Evolutionary conservation across 2,888 invertebrate species (phyloP).

Genomic region (Diadromus collaris): DNA sequence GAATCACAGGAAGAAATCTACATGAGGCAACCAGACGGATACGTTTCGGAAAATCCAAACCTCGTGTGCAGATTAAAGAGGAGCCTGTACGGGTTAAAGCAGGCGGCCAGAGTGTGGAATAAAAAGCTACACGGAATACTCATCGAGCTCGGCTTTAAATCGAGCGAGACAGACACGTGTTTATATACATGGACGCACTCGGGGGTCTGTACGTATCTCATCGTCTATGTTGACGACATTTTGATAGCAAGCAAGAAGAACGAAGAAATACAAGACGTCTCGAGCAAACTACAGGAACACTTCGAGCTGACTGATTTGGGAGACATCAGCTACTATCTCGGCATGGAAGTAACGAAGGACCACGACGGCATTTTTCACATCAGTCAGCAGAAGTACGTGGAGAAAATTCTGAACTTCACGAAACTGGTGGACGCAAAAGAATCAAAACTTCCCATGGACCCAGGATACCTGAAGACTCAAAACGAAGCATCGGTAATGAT

Average conservation of each 20-base stretch:
- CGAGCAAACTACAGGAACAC: conserved; percentile 45
- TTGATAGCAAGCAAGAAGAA: conserved; percentile 43
- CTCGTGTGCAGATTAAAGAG: conserved; percentile 57
- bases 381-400: conserved; percentile 43
- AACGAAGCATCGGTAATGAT: conserved; percentile 4
- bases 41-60: conserved; percentile 29
- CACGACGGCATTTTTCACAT: conserved; percentile 36
- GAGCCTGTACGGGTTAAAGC: conserved; percentile 57
- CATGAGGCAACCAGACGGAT: conserved; percentile 63
- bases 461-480: conserved; percentile 48
- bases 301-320: conserved; percentile 61
- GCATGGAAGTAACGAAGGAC: conserved; percentile 55
- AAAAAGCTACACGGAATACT: conserved; percentile 35
- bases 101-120: conserved; percentile 58
- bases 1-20: conserved; percentile 61
- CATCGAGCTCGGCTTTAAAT: conserved; percentile 42
- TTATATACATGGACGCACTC: conserved; percentile 33
- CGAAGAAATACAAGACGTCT: conserved; percentile 27
- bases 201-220: conserved; percentile 31
- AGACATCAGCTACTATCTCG: conserved; percentile 54
- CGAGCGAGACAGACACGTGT: conserved; percentile 46
- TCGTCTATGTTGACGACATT: conserved; percentile 60
- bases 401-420: conserved; percentile 42
- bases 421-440: conserved; percentile 57
- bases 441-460: conserved; percentile 56